Conservation (phyloP, 2,113 vertebrate species). For the Oreochromis aureus region DNA sequence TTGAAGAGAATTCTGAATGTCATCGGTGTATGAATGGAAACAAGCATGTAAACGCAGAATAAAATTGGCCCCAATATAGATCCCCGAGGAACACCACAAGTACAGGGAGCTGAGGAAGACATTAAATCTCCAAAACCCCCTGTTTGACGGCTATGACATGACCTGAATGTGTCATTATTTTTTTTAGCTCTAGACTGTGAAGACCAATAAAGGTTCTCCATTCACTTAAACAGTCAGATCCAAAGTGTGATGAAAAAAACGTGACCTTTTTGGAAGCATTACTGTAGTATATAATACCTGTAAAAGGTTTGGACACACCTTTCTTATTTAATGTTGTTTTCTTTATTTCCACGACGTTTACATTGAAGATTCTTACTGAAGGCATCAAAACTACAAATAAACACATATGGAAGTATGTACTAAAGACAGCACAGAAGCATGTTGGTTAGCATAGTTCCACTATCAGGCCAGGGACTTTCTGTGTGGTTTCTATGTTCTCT, state of each 20-base stretch:
- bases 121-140: neutral
- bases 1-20: neutral
- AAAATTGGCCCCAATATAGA: neutral
- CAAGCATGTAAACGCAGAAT: neutral
- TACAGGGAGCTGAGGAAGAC: neutral
- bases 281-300: neutral
- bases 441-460: neutral
- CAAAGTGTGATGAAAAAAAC: neutral
- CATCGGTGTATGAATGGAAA: neutral
- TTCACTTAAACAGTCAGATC: neutral
- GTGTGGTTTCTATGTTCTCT: neutral
- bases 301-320: neutral
- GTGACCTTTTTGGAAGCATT: neutral
- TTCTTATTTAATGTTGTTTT: neutral
- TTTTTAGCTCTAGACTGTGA: neutral
- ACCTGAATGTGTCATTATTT: neutral
- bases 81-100: neutral
- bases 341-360: accelerated
- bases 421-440: neutral
- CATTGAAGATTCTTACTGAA: neutral
- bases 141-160: neutral
- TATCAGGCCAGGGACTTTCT: neutral
- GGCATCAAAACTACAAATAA: neutral
- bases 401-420: neutral
- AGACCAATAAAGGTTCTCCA: neutral